phyloP scores from a whole-genome alignment of 2,888 invertebrate genomes.

The Petrolisthes cinctipes region DNA sequence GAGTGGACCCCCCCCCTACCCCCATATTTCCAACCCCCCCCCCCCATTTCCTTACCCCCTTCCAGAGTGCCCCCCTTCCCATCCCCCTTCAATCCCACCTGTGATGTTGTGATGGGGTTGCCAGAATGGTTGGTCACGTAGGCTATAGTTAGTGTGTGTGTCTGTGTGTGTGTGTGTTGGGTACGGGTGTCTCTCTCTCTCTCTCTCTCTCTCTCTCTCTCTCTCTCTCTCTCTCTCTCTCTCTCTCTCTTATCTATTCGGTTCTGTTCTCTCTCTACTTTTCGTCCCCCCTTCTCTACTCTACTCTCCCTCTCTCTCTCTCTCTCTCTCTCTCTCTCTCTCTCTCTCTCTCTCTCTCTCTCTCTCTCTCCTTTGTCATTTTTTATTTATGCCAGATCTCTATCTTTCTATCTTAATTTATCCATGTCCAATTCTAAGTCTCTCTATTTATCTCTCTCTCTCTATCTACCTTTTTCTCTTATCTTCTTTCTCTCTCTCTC shows the following conservation, averaged over 20 bases:
- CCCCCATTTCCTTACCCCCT: background rate
- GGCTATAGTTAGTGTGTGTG: too few species aligned
- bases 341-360: background rate
- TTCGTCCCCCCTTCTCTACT: background rate
- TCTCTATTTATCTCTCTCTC: background rate
- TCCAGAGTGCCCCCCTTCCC: background rate
- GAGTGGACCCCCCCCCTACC: too few species aligned
- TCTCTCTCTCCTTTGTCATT: background rate
- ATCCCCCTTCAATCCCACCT: background rate
- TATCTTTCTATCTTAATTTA: background rate
- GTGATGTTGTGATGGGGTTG: too few species aligned
- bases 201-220: background rate
- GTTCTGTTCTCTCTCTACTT: background rate
- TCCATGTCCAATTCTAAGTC: too few species aligned
- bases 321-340: background rate
- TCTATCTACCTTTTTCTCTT: background rate
- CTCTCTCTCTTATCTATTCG: background rate
- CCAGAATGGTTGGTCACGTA: too few species aligned
- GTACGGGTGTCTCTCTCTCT: constrained; percentile 4
- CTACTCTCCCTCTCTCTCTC: background rate
- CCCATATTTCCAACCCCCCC: too few species aligned
- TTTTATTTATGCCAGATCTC: background rate
- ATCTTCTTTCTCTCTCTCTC: background rate
- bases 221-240: background rate
- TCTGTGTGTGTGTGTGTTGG: too few species aligned